A percentile compares a stretch with the other conserved stretches of the same genome.
These are phyloP conservation scores for Calliphora vomitoria DNA, from an alignment of 2,888 invertebrate genomes.

Conservation along the genomic window DNA sequence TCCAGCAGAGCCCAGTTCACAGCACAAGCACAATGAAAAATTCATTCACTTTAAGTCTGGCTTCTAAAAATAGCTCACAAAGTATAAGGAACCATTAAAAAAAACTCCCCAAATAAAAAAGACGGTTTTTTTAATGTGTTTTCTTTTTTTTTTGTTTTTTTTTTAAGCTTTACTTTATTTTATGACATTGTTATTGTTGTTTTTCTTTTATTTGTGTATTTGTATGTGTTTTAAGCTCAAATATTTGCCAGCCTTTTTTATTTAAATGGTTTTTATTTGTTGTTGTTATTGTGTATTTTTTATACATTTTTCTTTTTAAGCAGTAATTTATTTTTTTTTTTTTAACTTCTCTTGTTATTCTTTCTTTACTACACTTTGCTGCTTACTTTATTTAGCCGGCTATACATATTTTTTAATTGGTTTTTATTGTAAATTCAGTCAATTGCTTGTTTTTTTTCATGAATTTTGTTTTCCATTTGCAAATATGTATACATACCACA, in stretches of 20 bases:
- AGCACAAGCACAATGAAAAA: slow-evolving; percentile 50
- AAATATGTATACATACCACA: slow-evolving; percentile 1
- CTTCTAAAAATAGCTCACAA: slow-evolving; percentile 64
- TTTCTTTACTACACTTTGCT: neutral
- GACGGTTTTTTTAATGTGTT: slow-evolving; percentile 37
- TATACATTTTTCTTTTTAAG: neutral
- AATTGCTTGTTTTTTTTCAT: neutral
- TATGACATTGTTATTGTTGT: slow-evolving; percentile 37
- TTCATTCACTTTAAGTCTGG: slow-evolving; percentile 65
- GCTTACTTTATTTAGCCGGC: slow-evolving; percentile 1
- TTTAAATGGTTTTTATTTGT: neutral
- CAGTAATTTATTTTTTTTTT: neutral
- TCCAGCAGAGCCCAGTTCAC: slow-evolving; percentile 7
- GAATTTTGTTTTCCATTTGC: neutral
- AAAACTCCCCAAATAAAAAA: slow-evolving; percentile 49
- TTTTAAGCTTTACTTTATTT: slow-evolving; percentile 52
- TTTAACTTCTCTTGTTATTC: neutral
- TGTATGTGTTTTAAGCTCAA: slow-evolving; percentile 46
- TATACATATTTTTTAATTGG: neutral
- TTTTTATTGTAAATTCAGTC: neutral
- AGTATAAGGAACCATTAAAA: slow-evolving; percentile 16
- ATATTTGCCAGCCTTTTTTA: slow-evolving; percentile 46
- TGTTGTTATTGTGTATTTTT: neutral
- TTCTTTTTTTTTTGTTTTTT: slow-evolving; percentile 6
- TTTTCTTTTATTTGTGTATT: slow-evolving; percentile 19